Percentiles rank a stretch among this genome's conserved stretches.
Conservation (phyloP, 1,140 invertebrate genomes). For the Plutomurus gul region DNA sequence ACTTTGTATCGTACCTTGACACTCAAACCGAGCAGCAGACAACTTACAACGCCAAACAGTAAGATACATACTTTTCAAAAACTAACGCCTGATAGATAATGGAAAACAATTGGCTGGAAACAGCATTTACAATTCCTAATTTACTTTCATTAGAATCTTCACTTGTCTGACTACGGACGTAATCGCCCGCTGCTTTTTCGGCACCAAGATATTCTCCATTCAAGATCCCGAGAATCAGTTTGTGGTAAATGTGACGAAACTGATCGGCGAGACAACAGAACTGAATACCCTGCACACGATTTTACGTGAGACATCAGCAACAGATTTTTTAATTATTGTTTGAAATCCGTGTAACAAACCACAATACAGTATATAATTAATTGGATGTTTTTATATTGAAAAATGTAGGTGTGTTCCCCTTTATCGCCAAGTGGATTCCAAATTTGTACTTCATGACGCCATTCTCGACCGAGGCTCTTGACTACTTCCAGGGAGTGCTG, state of each 20-base stretch:
- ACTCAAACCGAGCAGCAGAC: background rate
- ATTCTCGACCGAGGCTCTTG: background rate
- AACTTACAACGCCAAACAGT: background rate
- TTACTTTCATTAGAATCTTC: conserved; percentile 27
- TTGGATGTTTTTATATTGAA: too few species aligned
- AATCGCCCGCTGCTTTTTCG: conserved; percentile 40
- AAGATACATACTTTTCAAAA: background rate
- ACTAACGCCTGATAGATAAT: too few species aligned
- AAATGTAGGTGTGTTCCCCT: background rate
- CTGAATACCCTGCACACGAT: background rate
- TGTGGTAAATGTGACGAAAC: background rate
- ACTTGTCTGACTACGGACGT: conserved; percentile 36
- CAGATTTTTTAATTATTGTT: background rate
- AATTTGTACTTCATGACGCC: background rate
- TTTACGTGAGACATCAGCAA: background rate
- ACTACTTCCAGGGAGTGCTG: background rate
- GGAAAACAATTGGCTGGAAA: too few species aligned
- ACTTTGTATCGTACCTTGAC: background rate
- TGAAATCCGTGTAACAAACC: background rate
- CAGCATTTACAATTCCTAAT: background rate
- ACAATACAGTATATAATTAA: background rate
- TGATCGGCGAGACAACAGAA: background rate
- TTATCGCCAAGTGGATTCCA: background rate
- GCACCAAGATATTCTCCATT: conserved; percentile 25
- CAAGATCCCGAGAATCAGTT: conserved; percentile 23